Evolutionary conservation across 2,888 invertebrate species (phyloP), one percentile per base, ranked within the genome.

Genomic region (Macrophya alboannulata): DNA sequence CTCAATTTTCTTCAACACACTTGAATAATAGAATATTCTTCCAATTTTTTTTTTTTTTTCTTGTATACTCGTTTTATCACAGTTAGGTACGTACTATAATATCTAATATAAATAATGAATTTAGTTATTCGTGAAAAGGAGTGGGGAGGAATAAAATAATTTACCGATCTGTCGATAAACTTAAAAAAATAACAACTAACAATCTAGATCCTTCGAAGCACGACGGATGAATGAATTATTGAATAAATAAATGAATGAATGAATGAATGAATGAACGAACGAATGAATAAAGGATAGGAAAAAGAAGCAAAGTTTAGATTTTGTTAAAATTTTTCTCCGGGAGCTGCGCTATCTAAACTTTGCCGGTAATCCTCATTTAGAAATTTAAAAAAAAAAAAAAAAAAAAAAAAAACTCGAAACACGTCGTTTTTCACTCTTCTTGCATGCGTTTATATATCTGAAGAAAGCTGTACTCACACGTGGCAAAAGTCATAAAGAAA

Each of bases 341-440:
- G 90, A 86, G 86, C 88, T 87, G 87, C 87, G 87, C 88, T 90
- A 89, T 89, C 90, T 88, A 90, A 90, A 88, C 88, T 90, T 90
- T 90, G 88, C 89, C 90, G 89, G 88, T 90, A 90, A 89, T 87
- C 88, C 89, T 88, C 88, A 37, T 83, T 17, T 55, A 17, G 71
- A 68, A n/a, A n/a, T n/a, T n/a, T n/a, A n/a, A 9, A 43, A 43
- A 9, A 43, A n/a, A 15, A n/a, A 51, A 55, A n/a, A 55, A 43
- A n/a, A 15, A n/a, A 17, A n/a, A n/a, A 55, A 12, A 43, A 51
- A 10, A 2, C 25, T 77, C 37, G 17, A 62, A 81, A 62, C 40
- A 40, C 43, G n/a, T 79, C 59, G 40, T 40, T 4, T 51, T 40
- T 21, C 4, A 40, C 55, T 17, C 25, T 31, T 81, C 59, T 59